Evolutionary conservation across 2,113 vertebrate genomes (phyloP).

Genomic region (Ptilorrhoa leucosticta): DNA sequence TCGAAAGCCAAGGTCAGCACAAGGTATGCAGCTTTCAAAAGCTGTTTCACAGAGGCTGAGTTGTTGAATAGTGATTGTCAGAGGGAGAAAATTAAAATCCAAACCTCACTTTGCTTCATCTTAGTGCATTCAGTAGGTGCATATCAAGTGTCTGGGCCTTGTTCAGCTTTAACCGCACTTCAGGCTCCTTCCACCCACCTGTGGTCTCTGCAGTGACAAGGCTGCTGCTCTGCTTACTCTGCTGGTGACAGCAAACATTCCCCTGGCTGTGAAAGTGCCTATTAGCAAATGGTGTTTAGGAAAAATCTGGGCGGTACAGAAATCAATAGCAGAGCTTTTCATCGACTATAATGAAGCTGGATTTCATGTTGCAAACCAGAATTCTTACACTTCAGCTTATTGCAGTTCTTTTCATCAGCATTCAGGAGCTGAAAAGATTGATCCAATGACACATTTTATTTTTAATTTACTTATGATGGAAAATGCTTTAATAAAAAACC

Average conservation of each 20-base stretch:
- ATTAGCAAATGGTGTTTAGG: neutral
- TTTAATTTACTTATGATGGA: neutral
- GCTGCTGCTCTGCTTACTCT: neutral
- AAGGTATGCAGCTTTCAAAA: neutral
- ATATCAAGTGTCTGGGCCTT: neutral
- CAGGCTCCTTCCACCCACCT: neutral
- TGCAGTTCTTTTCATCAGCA: neutral
- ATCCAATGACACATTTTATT: neutral
- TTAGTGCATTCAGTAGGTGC: neutral
- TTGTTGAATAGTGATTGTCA: neutral
- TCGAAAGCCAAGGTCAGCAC: neutral
- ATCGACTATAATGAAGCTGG: neutral
- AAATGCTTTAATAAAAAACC: neutral
- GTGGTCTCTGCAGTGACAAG: neutral
- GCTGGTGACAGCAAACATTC: neutral
- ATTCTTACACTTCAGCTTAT: neutral
- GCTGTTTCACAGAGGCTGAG: neutral
- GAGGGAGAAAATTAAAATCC: neutral
- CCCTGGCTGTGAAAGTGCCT: neutral
- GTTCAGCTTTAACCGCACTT: neutral
- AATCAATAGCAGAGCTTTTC: conserved; percentile 22
- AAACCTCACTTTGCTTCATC: neutral
- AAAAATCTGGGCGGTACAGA: neutral
- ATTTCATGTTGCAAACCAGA: neutral
- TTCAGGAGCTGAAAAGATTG: neutral